Conservation (phyloP, 2,888 invertebrate genomes). For the Tetranychus piercei region DNA sequence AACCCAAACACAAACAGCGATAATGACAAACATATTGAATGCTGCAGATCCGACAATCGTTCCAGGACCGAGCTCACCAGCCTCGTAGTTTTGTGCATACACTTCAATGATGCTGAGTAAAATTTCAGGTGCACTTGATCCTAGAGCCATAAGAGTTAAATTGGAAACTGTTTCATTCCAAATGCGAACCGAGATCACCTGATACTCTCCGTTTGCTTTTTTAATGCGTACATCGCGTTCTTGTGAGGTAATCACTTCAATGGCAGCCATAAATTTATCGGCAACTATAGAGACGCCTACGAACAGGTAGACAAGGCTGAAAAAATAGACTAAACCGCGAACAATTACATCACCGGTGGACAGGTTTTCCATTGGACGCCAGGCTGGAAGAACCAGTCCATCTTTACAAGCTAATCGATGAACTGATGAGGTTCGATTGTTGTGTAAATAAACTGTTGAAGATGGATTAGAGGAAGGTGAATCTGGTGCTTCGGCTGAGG, state of each 20-base stretch:
- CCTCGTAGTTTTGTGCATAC: constrained; percentile 78
- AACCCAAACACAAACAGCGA: constrained; percentile 61
- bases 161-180: constrained; percentile 99
- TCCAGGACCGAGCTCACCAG: constrained; percentile 90
- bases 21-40: constrained; percentile 94
- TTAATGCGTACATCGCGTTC: constrained; percentile 80
- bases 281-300: constrained; percentile 97
- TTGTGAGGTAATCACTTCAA: constrained; percentile 95
- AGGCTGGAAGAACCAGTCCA: constrained; percentile 69
- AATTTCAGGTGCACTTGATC: constrained; percentile 96
- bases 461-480: background rate
- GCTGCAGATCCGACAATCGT: constrained; percentile 98
- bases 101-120: constrained; percentile 92
- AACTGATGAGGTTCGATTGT: background rate
- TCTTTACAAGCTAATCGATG: constrained; percentile 43
- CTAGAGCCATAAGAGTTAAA: constrained; percentile 91
- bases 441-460: background rate
- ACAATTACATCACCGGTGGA: constrained; percentile 54
- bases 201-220: constrained; percentile 64
- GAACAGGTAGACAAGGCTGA: constrained; percentile 75
- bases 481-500: background rate
- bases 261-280: constrained; percentile 97
- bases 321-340: constrained; percentile 75
- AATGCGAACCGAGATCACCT: constrained; percentile 74
- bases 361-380: constrained; percentile 51